Evolutionary conservation across 2,888 invertebrate genomes (phyloP), one percentile per base, ranked within the genome.

Genomic region (Ectemnius cavifrons): DNA sequence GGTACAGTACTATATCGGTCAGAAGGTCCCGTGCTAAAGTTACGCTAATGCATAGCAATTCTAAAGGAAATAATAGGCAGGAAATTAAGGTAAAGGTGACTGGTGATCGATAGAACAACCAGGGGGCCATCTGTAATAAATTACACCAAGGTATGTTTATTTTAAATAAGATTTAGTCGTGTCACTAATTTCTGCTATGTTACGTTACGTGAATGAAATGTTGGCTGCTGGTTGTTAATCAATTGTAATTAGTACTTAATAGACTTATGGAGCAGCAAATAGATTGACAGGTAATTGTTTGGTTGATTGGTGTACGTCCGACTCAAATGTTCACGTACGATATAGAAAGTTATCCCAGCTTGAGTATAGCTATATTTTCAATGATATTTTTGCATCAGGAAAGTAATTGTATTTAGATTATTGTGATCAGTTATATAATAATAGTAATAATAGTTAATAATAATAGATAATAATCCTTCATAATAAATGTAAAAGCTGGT

Each of bases 401-500:
- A 83, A 75, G 69, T 79, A 79, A 78, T 82, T 84, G 79, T 82
- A 84, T 81, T 83, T 85, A 70, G 73, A 77, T 83, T 84, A 77
- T 64, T 82, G 71, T 67, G 72, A 79, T 82, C 78, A 81, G 78
- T 80, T 75, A 76, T 83, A 77, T 83, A 80, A 75, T 84, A 84
- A 69, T 76, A 75, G 75, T 82, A 72, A 75, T 80, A 70, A 63
- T 77, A 78, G 59, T 71, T 64, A 77, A 76, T 79, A 79, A 73
- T 81, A 81, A 72, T 79, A 70, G 67, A 68, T 83, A 84, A 77
- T 83, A 84, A 84, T 86, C 86, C 79, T 73, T 86, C 83, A 83
- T 84, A 84, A 86, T 84, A 89, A 89, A 88, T 89, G 89, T 89
- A 89, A 89, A 89, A 89, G 88, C 87, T 88, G 89, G 85, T 89